phyloP scores from a whole-genome alignment of 2,797 vertebrate genomes.

The Mus spretus region DNA sequence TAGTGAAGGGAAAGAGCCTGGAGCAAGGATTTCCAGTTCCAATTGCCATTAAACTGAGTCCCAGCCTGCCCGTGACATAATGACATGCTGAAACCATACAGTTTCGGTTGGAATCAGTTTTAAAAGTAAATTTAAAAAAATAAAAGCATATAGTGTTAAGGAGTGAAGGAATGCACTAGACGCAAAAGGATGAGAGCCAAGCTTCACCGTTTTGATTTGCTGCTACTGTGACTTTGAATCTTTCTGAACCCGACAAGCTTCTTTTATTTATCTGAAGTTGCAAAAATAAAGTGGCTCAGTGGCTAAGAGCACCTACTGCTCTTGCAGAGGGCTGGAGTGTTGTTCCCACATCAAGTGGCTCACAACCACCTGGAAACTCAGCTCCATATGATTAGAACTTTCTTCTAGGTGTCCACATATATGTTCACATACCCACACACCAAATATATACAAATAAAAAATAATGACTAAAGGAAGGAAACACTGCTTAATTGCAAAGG shows the following conservation, averaged over 20 bases:
- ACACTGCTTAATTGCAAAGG: neutral
- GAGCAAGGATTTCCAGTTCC: neutral
- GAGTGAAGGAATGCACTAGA: neutral
- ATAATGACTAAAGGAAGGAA: neutral
- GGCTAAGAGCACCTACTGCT: neutral
- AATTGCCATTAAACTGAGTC: neutral
- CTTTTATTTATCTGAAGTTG: neutral
- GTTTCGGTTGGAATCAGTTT: neutral
- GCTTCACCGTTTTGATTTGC: neutral
- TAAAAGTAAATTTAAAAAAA: neutral
- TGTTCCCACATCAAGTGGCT: neutral
- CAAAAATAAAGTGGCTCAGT: neutral
- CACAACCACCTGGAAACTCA: neutral
- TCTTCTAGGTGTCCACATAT: neutral
- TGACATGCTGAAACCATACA: neutral
- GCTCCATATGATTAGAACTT: neutral
- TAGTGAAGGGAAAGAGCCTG: neutral
- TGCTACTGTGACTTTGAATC: neutral
- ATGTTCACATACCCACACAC: neutral
- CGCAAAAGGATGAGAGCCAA: neutral
- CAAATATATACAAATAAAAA: neutral
- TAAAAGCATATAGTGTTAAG: neutral
- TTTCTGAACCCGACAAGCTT: neutral
- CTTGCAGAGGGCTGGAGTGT: neutral
- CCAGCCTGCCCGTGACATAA: neutral